Percentiles rank a stretch among this genome's conserved stretches.
Conservation (phyloP, 2,888 invertebrate species). For the Sarcophaga carnaria region DNA sequence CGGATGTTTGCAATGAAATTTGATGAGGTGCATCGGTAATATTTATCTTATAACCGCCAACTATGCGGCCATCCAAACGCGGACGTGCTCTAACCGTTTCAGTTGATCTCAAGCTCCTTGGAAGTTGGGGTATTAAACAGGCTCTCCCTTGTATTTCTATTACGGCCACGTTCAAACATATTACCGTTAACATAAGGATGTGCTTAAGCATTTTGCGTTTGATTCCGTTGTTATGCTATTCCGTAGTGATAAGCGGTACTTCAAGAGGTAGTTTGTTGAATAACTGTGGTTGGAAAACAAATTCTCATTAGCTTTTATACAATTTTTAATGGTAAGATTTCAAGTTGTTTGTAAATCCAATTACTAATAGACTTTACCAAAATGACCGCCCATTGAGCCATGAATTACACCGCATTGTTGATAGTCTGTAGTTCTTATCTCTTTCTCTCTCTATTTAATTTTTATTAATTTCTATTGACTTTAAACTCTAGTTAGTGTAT, state of each 20-base stretch:
- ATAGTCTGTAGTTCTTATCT: slow-evolving; percentile 38
- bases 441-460: not conserved
- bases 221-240: not conserved
- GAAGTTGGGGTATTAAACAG: slow-evolving; percentile 52
- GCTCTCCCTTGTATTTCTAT: slow-evolving; percentile 37
- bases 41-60: slow-evolving; percentile 80
- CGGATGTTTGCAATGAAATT: slow-evolving; percentile 78
- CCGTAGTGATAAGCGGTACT: not conserved
- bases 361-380: slow-evolving; percentile 18
- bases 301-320: slow-evolving; percentile 53
- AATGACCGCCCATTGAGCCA: slow-evolving; percentile 65
- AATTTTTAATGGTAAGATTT: slow-evolving; percentile 12
- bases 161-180: not conserved
- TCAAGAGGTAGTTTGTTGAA: not conserved
- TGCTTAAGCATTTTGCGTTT: slow-evolving; percentile 27
- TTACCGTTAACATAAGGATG: not conserved
- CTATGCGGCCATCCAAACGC: slow-evolving; percentile 80
- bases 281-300: slow-evolving; percentile 47
- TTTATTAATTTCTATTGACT: slow-evolving; percentile 62
- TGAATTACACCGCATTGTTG: not conserved
- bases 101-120: slow-evolving; percentile 24
- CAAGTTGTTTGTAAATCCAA: slow-evolving; percentile 36
- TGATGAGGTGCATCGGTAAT: slow-evolving; percentile 81
- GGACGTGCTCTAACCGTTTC: slow-evolving; percentile 70
- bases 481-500: slow-evolving; percentile 57